Evolutionary conservation across 2,888 invertebrate genomes (phyloP).

Genomic region (Meghimatium bilineatum): DNA sequence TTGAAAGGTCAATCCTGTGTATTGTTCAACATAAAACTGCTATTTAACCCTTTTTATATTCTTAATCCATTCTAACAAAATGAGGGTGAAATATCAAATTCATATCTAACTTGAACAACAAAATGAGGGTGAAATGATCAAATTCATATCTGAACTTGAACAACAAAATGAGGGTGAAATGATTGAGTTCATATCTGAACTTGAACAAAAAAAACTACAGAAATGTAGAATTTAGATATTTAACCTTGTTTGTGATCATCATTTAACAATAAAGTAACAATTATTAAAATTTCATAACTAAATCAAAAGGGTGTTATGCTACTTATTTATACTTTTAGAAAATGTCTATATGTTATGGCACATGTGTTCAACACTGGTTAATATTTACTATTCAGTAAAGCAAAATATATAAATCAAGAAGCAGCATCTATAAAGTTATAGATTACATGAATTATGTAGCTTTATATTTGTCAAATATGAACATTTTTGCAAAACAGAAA

Average conservation of each 20-base stretch:
- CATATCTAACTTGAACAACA: too few relatives aligned
- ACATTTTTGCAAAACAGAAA: not conserved
- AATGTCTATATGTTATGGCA: not conserved
- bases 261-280: not conserved
- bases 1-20: too few relatives aligned
- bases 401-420: not conserved
- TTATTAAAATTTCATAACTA: not conserved
- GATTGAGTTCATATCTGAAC: not conserved
- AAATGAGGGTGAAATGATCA: too few relatives aligned
- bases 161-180: too few relatives aligned
- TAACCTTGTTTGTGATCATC: constrained; percentile 2
- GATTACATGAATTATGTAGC: not conserved
- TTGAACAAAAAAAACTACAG: not conserved
- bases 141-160: too few relatives aligned
- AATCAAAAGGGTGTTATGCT: not conserved
- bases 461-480: not conserved
- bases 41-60: too few relatives aligned
- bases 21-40: too few relatives aligned
- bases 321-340: too few relatives aligned
- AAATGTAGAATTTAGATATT: not conserved
- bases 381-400: not conserved
- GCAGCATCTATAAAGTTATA: not conserved
- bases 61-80: too few relatives aligned
- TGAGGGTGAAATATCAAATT: too few relatives aligned
- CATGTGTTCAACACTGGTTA: not conserved